These are phyloP conservation scores for Kryphioiulus occultus DNA, from an alignment of 2,888 invertebrate genomes.

Conservation along the genomic window DNA sequence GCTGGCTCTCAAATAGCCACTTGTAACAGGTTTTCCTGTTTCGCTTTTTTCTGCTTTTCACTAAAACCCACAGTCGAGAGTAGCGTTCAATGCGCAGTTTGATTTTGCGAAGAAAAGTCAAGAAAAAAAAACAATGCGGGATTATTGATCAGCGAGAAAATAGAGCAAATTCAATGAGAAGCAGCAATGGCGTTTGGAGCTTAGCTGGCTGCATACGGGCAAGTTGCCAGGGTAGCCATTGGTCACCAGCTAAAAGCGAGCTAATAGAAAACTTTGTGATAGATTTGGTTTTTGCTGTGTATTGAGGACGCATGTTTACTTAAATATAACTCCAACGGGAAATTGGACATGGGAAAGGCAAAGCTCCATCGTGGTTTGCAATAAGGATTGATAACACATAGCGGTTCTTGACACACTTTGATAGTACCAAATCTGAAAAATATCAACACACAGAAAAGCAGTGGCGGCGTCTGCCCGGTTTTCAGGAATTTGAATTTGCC, in stretches of 20 bases:
- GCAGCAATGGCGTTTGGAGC: background rate
- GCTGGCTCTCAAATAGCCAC: constrained; percentile 35
- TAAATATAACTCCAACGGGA: background rate
- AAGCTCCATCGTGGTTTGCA: background rate
- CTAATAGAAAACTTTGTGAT: background rate
- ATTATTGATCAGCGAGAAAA: background rate
- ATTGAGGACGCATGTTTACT: background rate
- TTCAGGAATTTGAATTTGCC: no score
- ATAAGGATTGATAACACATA: no score
- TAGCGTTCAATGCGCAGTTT: background rate
- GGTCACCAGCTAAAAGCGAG: background rate
- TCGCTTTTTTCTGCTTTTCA: background rate
- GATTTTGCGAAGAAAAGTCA: background rate
- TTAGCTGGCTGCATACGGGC: background rate
- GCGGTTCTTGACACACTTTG: no score
- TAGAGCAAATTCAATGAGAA: background rate
- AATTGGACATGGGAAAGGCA: background rate
- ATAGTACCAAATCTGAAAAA: no score
- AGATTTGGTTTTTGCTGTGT: background rate
- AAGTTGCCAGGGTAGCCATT: constrained; percentile 12
- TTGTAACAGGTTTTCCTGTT: constrained; percentile 4
- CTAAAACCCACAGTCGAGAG: background rate
- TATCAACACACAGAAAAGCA: no score
- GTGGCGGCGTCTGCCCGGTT: no score
- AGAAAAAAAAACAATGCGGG: background rate